These are phyloP conservation scores for Eledona agricola DNA, from an alignment of 2,888 invertebrate genomes.

Conservation along the genomic window DNA sequence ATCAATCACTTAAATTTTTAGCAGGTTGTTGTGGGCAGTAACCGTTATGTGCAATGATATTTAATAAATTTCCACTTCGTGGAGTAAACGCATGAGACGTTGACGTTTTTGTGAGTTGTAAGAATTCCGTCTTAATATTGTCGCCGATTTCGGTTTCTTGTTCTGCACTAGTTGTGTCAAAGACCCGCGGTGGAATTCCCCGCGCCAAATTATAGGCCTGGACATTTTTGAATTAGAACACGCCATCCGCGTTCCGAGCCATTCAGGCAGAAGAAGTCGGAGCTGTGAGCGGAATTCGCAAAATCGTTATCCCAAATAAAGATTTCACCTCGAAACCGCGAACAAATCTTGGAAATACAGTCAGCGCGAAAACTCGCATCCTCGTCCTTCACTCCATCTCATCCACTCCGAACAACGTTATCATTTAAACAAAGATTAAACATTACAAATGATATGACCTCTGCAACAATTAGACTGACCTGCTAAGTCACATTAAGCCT, in stretches of 20 bases:
- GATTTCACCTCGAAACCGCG: slow-evolving; percentile 22
- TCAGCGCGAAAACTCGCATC: slow-evolving; percentile 10
- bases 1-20: too few species aligned
- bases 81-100: too few species aligned
- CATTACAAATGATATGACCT: slow-evolving; percentile 64
- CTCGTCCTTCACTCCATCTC: slow-evolving; percentile 31
- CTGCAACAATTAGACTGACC: slow-evolving; percentile 63
- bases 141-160: too few species aligned
- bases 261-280: slow-evolving; percentile 51
- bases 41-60: too few species aligned
- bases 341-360: slow-evolving; percentile 21
- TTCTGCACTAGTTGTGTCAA: too few species aligned
- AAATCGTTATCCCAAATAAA: slow-evolving; percentile 42
- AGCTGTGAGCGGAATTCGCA: slow-evolving; percentile 53
- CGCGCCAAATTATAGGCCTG: slow-evolving; percentile 52
- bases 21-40: too few species aligned
- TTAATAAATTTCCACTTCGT: too few species aligned
- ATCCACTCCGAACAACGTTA: slow-evolving; percentile 57
- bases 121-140: too few species aligned
- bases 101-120: too few species aligned
- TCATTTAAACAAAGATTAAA: slow-evolving; percentile 62
- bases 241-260: slow-evolving; percentile 38
- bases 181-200: too few species aligned
- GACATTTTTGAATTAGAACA: slow-evolving; percentile 50
- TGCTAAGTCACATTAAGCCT: slow-evolving; percentile 58